Base-by-base conservation (phyloP, 2,888 invertebrate species). In the Anoplius nigerrimus region DNA sequence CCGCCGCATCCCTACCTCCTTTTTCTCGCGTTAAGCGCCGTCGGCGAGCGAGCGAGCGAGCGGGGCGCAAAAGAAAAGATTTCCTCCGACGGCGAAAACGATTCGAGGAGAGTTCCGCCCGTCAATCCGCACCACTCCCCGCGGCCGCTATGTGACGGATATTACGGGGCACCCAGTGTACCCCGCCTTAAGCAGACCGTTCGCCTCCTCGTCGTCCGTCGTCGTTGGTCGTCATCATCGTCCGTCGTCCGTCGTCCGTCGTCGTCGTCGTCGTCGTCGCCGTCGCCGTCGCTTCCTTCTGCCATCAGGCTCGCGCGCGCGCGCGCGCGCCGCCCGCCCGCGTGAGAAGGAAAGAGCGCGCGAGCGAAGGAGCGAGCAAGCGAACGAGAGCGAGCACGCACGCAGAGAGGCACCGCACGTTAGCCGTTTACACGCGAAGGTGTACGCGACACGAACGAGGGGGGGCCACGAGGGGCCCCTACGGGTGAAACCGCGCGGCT, bases 391-490 rank as follows among this genome's bases (percentile, higher is more conserved):
- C 45, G 43, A 42, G 57, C 43, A 22, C 15, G 45, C 43, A 22
- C 21, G 55, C 34, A 22, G 54, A 24, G 24, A 34, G n/a, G 34
- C 34, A 34, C 34, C 62, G 53, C 66, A 56, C 56, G 42, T 21
- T 45, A 55, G 53, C 42, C 21, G 15, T 22, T 20, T 21, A 56
- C 22, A 16, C 57, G 52, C 51, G 43, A 16, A 60, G 60, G 18
- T n/a, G 20, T 20, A 18, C 22, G 43, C 57, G 43, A 76, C 79
- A 68, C 52, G 22, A 62, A 65, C 63, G 68, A 69, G 67, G 64
- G 76, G 83, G 74, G 78, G 78, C 82, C 81, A 76, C 78, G 81
- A 79, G 84, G 83, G 80, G 80, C 82, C 83, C 75, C 34, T 34
- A 34, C 34, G 80, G 59, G 54, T 70, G 71, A 68, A 67, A 63